Conservation (phyloP, 1,140 invertebrate genomes). For the Proales similis region DNA sequence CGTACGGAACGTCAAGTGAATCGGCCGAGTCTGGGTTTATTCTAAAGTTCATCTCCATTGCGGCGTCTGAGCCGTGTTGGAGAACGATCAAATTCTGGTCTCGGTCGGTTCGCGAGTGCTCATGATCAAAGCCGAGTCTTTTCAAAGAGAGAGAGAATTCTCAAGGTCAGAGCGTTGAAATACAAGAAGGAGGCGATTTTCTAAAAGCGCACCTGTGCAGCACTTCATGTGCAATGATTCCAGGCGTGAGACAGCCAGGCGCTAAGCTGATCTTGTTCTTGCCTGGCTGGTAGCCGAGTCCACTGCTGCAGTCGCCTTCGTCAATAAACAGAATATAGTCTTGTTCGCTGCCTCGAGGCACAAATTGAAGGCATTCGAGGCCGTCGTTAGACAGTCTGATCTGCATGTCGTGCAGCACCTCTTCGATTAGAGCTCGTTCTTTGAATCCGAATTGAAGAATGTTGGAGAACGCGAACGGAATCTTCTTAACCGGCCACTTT, state of each 20-base stretch:
- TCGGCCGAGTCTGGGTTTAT: not conserved
- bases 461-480: slow-evolving; percentile 24
- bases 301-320: slow-evolving; percentile 19
- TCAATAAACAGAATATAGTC: slow-evolving; percentile 29
- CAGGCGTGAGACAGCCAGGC: not conserved
- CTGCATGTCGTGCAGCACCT: not conserved
- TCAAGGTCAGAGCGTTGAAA: too few species aligned
- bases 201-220: slow-evolving; percentile 7
- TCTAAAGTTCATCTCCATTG: slow-evolving; percentile 38
- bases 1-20: slow-evolving; percentile 12
- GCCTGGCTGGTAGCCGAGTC: slow-evolving; percentile 16
- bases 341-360: not conserved
- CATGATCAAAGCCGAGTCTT: slow-evolving; percentile 47
- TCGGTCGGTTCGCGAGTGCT: slow-evolving; percentile 50
- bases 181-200: not conserved
- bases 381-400: not conserved
- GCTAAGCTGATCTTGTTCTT: slow-evolving; percentile 24
- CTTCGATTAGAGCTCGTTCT: not conserved
- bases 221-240: slow-evolving; percentile 18
- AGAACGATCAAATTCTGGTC: slow-evolving; percentile 47
- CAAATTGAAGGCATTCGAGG: slow-evolving; percentile 14
- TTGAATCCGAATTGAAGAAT: slow-evolving; percentile 23
- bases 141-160: not conserved
- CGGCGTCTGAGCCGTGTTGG: slow-evolving; percentile 43
- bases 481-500: slow-evolving; percentile 14